Conservation (phyloP, 2,888 invertebrate genomes). For the Xestoiulus laeticollis region DNA sequence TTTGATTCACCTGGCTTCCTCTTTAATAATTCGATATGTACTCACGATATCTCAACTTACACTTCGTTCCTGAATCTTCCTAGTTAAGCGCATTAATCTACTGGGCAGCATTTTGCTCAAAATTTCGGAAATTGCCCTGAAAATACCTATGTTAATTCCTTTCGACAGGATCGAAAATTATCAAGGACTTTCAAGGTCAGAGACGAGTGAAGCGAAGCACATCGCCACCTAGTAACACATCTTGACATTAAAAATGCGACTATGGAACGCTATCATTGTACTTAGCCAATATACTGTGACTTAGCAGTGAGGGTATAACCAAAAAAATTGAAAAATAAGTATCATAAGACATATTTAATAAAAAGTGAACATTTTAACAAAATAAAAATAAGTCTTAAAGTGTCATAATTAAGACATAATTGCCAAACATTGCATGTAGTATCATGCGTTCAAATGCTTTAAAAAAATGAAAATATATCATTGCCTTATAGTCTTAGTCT, state of each 20-base stretch:
- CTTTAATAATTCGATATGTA: neutral
- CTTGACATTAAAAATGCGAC: neutral
- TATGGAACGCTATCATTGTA: too few relatives aligned
- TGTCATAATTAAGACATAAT: too few relatives aligned
- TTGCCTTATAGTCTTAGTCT: too few relatives aligned
- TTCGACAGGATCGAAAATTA: neutral
- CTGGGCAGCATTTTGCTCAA: neutral
- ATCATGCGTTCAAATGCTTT: too few relatives aligned
- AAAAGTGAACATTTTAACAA: too few relatives aligned
- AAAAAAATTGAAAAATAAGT: too few relatives aligned
- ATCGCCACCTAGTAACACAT: neutral
- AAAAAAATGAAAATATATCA: too few relatives aligned
- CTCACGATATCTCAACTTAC: slow-evolving; percentile 24
- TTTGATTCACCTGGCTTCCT: neutral
- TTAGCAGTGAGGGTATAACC: too few relatives aligned
- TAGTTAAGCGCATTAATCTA: neutral
- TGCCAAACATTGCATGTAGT: too few relatives aligned
- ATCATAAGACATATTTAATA: too few relatives aligned
- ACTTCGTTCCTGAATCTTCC: slow-evolving; percentile 35
- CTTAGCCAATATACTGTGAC: too few relatives aligned
- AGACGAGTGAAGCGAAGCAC: neutral
- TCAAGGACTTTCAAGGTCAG: neutral
- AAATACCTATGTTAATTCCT: neutral
- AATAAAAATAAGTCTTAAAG: too few relatives aligned
- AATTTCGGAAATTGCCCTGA: neutral